A percentile compares a stretch with the other conserved stretches of the same genome.
Evolutionary conservation across 2,888 invertebrate species (phyloP).

Genomic region (Brachypalpus laphriformis): DNA sequence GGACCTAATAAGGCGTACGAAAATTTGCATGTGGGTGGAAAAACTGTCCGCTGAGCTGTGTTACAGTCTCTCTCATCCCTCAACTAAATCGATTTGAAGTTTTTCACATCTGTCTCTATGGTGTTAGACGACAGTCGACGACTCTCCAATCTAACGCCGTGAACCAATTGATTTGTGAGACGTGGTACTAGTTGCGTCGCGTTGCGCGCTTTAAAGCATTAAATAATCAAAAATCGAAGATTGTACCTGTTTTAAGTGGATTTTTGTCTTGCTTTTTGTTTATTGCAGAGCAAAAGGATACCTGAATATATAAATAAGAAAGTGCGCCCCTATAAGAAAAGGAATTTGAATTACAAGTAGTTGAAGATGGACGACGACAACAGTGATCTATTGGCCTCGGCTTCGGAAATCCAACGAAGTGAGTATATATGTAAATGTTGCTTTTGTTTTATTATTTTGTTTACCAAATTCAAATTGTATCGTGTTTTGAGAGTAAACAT

Average conservation of each 20-base stretch:
- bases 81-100: slow-evolving; percentile 52
- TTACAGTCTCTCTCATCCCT: slow-evolving; percentile 40
- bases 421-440: slow-evolving; percentile 66
- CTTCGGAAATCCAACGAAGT: slow-evolving; percentile 82
- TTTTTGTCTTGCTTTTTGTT: slow-evolving; percentile 19
- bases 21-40: slow-evolving; percentile 65
- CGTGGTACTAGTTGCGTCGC: slow-evolving; percentile 41
- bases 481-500: slow-evolving; percentile 35
- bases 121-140: slow-evolving; percentile 62
- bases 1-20: slow-evolving; percentile 65
- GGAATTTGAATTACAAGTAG: slow-evolving; percentile 27
- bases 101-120: slow-evolving; percentile 40
- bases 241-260: slow-evolving; percentile 13
- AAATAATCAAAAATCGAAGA: neutral
- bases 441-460: slow-evolving; percentile 33
- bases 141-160: slow-evolving; percentile 47
- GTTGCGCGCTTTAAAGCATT: neutral
- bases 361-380: slow-evolving; percentile 82
- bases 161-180: slow-evolving; percentile 56
- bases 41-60: slow-evolving; percentile 28
- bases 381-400: slow-evolving; percentile 82
- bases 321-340: slow-evolving; percentile 12
- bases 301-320: neutral
- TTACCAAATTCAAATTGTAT: slow-evolving; percentile 42
- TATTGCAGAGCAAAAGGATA: slow-evolving; percentile 36